Evolutionary conservation across 2,797 vertebrate species (phyloP).

Genomic region (Chaenodraco wilsoni): DNA sequence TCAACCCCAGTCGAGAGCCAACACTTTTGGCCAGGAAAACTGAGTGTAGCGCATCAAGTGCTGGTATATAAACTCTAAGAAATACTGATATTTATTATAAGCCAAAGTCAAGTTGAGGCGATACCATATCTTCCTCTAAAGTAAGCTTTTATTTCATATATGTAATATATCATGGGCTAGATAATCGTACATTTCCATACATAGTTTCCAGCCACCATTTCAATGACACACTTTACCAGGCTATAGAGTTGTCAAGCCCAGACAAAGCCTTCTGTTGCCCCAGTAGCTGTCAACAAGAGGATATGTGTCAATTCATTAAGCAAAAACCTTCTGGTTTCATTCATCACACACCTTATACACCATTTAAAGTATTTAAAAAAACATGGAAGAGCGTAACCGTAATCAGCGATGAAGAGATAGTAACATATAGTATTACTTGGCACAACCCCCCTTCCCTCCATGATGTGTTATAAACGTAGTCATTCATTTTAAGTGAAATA

Average conservation of each 20-base stretch:
- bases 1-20: constrained; percentile 13
- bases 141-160: neutral
- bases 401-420: neutral
- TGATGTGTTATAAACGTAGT: neutral
- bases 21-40: neutral
- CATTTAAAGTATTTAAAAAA: constrained; percentile 1
- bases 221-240: constrained; percentile 6
- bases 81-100: constrained; percentile 20
- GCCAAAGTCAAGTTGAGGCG: neutral
- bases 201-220: constrained; percentile 9
- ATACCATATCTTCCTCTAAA: neutral
- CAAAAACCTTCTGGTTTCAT: constrained; percentile 12
- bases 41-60: constrained; percentile 2
- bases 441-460: neutral
- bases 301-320: constrained; percentile 29
- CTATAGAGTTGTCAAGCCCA: constrained; percentile 26
- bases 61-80: constrained; percentile 3
- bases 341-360: constrained; percentile 5
- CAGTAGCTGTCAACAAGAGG: constrained; percentile 52
- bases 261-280: constrained; percentile 30
- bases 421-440: neutral
- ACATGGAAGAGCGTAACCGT: neutral
- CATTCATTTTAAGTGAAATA: neutral
- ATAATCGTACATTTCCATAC: neutral
- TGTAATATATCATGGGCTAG: neutral